phyloP scores from a whole-genome alignment of 2,797 vertebrate species.

The Macropodus opercularis region DNA sequence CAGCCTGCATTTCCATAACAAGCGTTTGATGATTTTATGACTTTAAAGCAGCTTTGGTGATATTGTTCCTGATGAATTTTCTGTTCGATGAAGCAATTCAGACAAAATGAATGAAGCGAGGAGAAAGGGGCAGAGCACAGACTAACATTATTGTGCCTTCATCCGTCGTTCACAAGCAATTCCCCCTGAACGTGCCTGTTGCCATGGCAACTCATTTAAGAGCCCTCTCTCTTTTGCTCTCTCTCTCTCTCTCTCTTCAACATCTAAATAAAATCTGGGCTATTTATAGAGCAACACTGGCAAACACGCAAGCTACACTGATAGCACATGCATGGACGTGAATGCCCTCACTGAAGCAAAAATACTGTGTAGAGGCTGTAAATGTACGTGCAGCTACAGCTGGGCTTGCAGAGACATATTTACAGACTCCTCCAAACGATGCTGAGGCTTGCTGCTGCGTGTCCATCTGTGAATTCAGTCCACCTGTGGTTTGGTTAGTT shows the following conservation, averaged over 20 bases:
- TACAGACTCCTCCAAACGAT: neutral
- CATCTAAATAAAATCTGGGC: slow-evolving; percentile 82
- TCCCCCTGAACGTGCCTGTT: slow-evolving; percentile 80
- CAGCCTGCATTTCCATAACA: neutral
- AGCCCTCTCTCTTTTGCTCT: slow-evolving; percentile 37
- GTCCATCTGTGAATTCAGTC: slow-evolving; percentile 59
- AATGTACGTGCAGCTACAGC: no score
- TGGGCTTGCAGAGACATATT: no score
- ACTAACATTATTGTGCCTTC: slow-evolving; percentile 64
- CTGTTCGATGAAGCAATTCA: slow-evolving; percentile 5
- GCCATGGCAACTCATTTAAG: slow-evolving; percentile 81
- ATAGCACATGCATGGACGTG: slow-evolving; percentile 42
- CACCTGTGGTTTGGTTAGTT: slow-evolving; percentile 44
- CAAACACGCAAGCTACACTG: slow-evolving; percentile 46
- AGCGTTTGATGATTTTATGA: slow-evolving; percentile 5
- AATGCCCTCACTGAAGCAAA: slow-evolving; percentile 29
- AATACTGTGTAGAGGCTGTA: neutral
- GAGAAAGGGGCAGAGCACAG: slow-evolving; percentile 31
- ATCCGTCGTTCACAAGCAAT: slow-evolving; percentile 63
- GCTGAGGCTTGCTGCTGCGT: slow-evolving; percentile 35
- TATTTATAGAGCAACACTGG: slow-evolving; percentile 78
- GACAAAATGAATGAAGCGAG: slow-evolving; percentile 1
- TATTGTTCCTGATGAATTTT: slow-evolving; percentile 8
- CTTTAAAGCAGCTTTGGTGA: neutral
- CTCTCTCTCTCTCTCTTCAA: slow-evolving; percentile 42